Evolutionary conservation across 2,113 vertebrate genomes (phyloP), one percentile per base, ranked within the genome.

Genomic region (Apus apus): DNA sequence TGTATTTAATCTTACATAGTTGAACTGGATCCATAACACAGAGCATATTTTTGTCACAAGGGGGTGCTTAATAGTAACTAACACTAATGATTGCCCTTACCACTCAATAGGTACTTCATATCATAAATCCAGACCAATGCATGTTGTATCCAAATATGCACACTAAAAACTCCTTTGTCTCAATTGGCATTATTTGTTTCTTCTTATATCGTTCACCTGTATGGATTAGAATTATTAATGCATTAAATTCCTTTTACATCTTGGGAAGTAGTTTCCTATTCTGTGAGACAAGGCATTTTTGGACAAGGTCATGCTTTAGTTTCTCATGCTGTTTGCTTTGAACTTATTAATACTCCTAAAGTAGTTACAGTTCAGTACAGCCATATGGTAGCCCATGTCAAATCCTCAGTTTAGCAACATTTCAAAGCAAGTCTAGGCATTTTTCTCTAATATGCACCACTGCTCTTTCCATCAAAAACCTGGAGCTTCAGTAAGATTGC

Each of bases 311-410:
- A 15, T 25, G 11, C 36, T 66, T 67, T 40, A 61, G 26, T 61
- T 93, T 85, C 82, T 79, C 50, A 46, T 1, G 0, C 61, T 71
- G 19, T 61, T 85, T 82, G 45, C 81, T 82, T 87, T 92, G 90
- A 93, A 77, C 66, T 92, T 95, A 87, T 96, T 85, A 91, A 87
- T 66, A 66, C 36, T 70, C 15, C 22, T 89, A 70, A 66, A 85
- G 67, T 14, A 76, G 94, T 76, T 65, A 79, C 46, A 90, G 91
- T 58, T 90, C 81, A 93, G 66, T 46, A 53, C 56, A 91, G 38
- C 29, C 38, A 70, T 46, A 38, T 30, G 15, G 29, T 13, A 76
- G 64, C 36, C 57, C 27, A 10, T 54, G 78, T 87, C 66, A 89
- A 27, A 64, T 50, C 48, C 40, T 50, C 93, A 38, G 32, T 85